Conservation (phyloP, 2,888 invertebrate genomes). For the Pyrochroa serraticornis region DNA sequence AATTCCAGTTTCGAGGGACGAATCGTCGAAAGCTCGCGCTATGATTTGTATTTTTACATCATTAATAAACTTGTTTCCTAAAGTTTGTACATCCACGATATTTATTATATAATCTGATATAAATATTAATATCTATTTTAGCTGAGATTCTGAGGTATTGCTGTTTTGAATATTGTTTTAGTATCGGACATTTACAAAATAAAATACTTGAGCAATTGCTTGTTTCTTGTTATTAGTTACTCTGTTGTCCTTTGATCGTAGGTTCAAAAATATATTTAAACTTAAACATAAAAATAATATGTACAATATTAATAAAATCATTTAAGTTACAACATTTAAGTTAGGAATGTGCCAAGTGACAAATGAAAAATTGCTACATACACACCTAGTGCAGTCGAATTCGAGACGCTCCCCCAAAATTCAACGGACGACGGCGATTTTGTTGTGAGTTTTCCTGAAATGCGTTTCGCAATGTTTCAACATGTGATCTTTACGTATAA, state of each 20-base stretch:
- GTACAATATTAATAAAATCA: constrained; percentile 45
- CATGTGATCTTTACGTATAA: constrained; percentile 91
- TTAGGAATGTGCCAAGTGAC: constrained; percentile 48
- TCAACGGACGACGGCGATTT: background rate
- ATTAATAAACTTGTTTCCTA: constrained; percentile 48
- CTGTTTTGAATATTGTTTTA: constrained; percentile 56
- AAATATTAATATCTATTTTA: constrained; percentile 57
- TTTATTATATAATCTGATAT: constrained; percentile 55
- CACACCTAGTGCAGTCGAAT: constrained; percentile 34
- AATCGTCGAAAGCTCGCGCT: constrained; percentile 7
- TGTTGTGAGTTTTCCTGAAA: constrained; percentile 62
- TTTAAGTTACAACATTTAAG: constrained; percentile 44
- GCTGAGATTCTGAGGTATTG: constrained; percentile 61
- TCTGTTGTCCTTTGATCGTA: constrained; percentile 40
- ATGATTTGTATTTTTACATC: constrained; percentile 35
- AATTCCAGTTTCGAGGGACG: constrained; percentile 12
- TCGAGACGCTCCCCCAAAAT: constrained; percentile 1
- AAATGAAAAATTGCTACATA: constrained; percentile 44
- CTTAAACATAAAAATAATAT: constrained; percentile 41
- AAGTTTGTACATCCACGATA: constrained; percentile 57
- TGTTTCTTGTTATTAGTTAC: constrained; percentile 36
- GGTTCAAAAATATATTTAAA: constrained; percentile 29
- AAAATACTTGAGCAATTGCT: constrained; percentile 46
- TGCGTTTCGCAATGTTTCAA: constrained; percentile 86
- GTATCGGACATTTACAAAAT: constrained; percentile 42